These are phyloP conservation scores for Hyposmocoma kahamanoa DNA, from an alignment of 1,140 invertebrate species.

Conservation along the genomic window DNA sequence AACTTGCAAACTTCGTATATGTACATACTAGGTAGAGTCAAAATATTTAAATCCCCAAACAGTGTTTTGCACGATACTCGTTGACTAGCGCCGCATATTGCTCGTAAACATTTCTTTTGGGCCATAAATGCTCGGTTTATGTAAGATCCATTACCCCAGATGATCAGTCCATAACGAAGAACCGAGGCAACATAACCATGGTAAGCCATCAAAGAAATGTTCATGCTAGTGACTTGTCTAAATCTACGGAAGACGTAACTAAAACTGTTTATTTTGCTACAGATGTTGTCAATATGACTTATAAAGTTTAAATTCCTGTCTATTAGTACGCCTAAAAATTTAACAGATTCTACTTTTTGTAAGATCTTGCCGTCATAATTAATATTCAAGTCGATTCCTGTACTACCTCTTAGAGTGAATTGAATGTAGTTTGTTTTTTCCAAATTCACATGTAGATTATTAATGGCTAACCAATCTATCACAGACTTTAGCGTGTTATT, in stretches of 20 bases:
- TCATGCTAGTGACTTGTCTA: neutral
- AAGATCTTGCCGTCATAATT: neutral
- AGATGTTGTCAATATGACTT: neutral
- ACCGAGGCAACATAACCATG: neutral
- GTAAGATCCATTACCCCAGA: neutral
- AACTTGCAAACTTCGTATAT: neutral
- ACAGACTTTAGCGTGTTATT: neutral
- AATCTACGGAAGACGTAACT: neutral
- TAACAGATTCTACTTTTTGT: neutral
- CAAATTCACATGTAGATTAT: constrained; percentile 9
- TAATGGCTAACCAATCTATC: constrained; percentile 4
- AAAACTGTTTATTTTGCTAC: neutral
- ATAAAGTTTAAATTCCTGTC: constrained; percentile 1
- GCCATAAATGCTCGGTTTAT: neutral
- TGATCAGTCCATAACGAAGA: neutral
- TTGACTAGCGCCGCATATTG: neutral
- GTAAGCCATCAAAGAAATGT: neutral
- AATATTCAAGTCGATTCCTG: neutral
- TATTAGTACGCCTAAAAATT: neutral
- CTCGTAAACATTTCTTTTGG: neutral
- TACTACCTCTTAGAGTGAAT: neutral
- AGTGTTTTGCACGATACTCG: neutral
- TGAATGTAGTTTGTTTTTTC: constrained; percentile 6
- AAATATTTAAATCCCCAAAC: neutral
- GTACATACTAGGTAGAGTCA: neutral